Evolutionary conservation across 2,797 vertebrate species (phyloP), one percentile per base, ranked within the genome.

Genomic region (Florisuga fusca): DNA sequence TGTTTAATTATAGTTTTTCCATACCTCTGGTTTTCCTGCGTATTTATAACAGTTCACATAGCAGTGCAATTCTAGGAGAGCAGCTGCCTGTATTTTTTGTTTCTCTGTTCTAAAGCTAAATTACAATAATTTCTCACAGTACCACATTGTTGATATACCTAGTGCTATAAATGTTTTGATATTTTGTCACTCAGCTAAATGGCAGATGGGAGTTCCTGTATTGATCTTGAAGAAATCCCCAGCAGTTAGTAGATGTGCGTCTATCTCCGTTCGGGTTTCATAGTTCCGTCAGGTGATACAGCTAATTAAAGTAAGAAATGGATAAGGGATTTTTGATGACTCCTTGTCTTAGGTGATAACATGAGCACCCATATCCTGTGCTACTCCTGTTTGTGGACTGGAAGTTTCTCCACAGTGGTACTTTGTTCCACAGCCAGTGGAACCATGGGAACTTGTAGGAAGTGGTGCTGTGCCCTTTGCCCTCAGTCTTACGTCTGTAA

Each of bases 1-100:
- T 91, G 78, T 89, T 36, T 90, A 93, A 90, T 93, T 95, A 74
- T 8, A 53, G 84, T 72, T 95, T 90, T 93, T 81, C 67, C 7
- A 12, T 87, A 25, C 34, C 72, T 90, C 51, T 74, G 0, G 63
- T 93, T 88, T 66, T 92, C 38, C 55, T 81, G 25, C 31, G 2
- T 38, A 41, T 61, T 78, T 90, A 4, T 36, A 94, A 68, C 54
- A 64, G 71, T 76, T 85, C 85, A 73, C 36, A 18, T 2, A 73
- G 57, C 78, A 83, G 33, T 69, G 58, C 31, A 48, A 19, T 78
- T 94, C 71, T 81, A 69, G 61, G 50, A 48, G 27, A 83, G 31
- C 68, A 43, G n/a, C 59, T 92, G 73, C n/a, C 77, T 88, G 11
- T 68, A 43, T 69, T 48, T 93, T 71, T 29, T 59, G 50, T 61